Base-by-base conservation (phyloP, 2,888 invertebrate species). In the Globia sparganii region DNA sequence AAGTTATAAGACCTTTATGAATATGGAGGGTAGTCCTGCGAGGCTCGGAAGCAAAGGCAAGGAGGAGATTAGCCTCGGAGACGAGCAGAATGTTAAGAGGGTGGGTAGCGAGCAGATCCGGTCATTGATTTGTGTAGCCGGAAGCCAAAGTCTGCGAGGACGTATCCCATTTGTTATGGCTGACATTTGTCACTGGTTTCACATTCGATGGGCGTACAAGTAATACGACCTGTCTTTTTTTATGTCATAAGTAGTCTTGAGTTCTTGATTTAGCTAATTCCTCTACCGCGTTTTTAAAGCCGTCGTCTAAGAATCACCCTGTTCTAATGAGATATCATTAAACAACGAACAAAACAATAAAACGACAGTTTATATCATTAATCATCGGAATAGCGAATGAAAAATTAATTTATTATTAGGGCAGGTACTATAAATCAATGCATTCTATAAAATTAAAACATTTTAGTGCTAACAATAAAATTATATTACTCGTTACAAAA, bases 1-100 rank as follows among this genome's bases (percentile, higher is more conserved):
- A 43, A 68, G 67, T 67, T 58, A 49, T 81, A 64, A 58, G 40
- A 49, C 4, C 15, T n/a, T 77, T 58, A 67, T 83, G 61, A 83
- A 71, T 71, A 80, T 34, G 34, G 46, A 70, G 11, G 49, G 25
- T 72, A 62, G 61, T 25, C 21, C 56, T n/a, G 46, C 11, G 28
- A 46, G 53, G 25, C 43, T 28, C 37, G 28, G 21, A 61, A 68
- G 68, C 31, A 67, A 79, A 69, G 25, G 72, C 61, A 75, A 75
- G 69, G 64, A 77, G 77, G 49, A 86, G 82, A 76, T 81, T 85
- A 88, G 73, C 62, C 72, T 77, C 67, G 49, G 68, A 75, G 62
- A 68, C 82, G 86, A 68, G 72, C 75, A 75, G 90, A 89, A 91
- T 90, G 84, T 80, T 88, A 86, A 91, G 83, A 76, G 75, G 65